These are phyloP conservation scores for Tanytarsus gracilentus DNA, from an alignment of 2,888 invertebrate species.

Conservation along the genomic window DNA sequence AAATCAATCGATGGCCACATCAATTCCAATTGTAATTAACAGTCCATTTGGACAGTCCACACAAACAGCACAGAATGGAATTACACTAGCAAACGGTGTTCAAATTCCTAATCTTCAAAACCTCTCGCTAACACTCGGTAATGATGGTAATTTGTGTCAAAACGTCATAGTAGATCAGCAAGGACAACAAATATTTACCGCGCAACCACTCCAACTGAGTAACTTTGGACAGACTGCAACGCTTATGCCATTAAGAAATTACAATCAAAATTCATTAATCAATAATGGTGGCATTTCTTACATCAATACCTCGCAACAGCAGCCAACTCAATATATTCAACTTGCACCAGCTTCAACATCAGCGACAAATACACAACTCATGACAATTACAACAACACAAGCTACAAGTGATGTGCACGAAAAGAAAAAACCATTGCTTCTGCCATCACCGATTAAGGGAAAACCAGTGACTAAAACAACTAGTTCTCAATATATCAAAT, in stretches of 20 bases:
- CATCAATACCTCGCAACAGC: constrained; percentile 30
- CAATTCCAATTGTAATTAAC: constrained; percentile 24
- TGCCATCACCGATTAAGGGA: constrained; percentile 16
- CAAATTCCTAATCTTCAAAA: constrained; percentile 29
- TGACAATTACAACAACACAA: constrained; percentile 30
- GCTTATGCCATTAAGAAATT: constrained; percentile 28
- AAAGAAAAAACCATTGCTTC: constrained; percentile 17
- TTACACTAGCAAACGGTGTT: constrained; percentile 36
- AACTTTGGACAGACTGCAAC: constrained; percentile 24
- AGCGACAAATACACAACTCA: constrained; percentile 30
- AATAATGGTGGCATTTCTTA: constrained; percentile 19
- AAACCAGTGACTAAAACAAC: background rate
- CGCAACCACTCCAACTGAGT: constrained; percentile 17
- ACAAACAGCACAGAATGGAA: constrained; percentile 30
- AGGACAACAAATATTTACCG: constrained; percentile 29
- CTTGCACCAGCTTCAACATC: constrained; percentile 30
- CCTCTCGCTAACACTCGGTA: constrained; percentile 2
- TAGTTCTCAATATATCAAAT: background rate
- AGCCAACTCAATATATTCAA: constrained; percentile 30
- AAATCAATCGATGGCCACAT: constrained; percentile 24
- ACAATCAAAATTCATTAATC: constrained; percentile 15
- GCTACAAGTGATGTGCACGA: constrained; percentile 10
- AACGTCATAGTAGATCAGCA: constrained; percentile 28
- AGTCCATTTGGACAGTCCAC: constrained; percentile 13
- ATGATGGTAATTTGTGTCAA: constrained; percentile 25